Conservation (phyloP, 2,797 vertebrate species). For the Coranthus polyacanthus region DNA sequence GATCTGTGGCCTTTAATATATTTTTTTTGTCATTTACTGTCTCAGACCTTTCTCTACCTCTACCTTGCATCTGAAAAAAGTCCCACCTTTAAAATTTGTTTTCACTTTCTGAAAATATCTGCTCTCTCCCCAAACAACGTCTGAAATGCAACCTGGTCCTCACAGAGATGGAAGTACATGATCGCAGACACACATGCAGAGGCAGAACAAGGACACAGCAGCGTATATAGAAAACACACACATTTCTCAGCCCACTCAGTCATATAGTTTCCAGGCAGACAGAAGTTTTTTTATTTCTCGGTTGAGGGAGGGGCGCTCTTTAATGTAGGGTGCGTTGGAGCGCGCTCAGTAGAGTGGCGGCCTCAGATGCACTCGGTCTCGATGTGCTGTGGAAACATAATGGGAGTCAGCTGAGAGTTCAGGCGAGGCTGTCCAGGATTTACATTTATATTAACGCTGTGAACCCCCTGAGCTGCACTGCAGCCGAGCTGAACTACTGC, state of each 20-base stretch:
- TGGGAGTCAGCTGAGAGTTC: slow-evolving; percentile 63
- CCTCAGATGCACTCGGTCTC: slow-evolving; percentile 68
- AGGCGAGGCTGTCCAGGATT: slow-evolving; percentile 65
- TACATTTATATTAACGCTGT: slow-evolving; percentile 72
- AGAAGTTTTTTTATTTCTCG: slow-evolving; percentile 10
- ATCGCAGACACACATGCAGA: slow-evolving; percentile 3
- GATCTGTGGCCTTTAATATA: too few species aligned
- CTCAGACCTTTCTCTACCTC: too few species aligned
- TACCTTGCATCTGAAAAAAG: too few species aligned
- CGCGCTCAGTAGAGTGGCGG: slow-evolving; percentile 60
- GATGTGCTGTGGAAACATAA: slow-evolving; percentile 45
- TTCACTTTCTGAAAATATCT: neutral
- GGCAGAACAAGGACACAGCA: slow-evolving; percentile 37
- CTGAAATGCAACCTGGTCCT: neutral
- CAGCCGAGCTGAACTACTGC: slow-evolving; percentile 41
- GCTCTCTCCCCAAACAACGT: neutral
- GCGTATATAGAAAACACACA: slow-evolving; percentile 36
- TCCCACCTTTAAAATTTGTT: neutral
- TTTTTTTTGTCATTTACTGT: too few species aligned
- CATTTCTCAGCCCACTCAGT: slow-evolving; percentile 53
- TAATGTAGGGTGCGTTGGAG: slow-evolving; percentile 61
- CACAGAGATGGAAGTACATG: slow-evolving; percentile 1
- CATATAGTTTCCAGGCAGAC: slow-evolving; percentile 53
- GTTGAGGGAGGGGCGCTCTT: slow-evolving; percentile 35
- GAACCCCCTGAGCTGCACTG: slow-evolving; percentile 43